phyloP scores from a whole-genome alignment of 2,888 invertebrate genomes.

The Melanostoma mellinum region DNA sequence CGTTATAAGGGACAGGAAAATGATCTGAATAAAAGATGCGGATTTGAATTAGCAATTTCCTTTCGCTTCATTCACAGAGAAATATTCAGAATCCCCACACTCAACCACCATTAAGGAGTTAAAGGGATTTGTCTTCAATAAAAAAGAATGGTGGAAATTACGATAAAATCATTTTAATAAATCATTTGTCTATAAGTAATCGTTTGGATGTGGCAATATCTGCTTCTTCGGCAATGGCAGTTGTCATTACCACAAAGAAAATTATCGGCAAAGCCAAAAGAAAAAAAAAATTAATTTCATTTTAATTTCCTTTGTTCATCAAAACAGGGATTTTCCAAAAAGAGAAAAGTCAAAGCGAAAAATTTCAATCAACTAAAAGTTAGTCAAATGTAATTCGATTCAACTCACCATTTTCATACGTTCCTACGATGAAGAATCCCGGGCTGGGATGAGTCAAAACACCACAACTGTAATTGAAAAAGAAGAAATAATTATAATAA shows the following conservation, averaged over 20 bases:
- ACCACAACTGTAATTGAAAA: conserved; percentile 44
- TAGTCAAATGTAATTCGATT: no score
- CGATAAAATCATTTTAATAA: conserved; percentile 53
- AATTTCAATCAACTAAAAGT: no score
- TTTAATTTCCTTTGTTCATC: no score
- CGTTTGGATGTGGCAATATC: conserved; percentile 4
- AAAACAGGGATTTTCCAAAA: no score
- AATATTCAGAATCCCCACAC: no score
- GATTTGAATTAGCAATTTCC: no score
- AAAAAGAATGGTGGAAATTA: conserved; percentile 38
- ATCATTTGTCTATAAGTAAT: conserved; percentile 35
- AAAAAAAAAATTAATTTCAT: background rate
- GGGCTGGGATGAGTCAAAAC: conserved; percentile 19
- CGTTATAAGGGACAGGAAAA: no score
- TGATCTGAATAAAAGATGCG: no score
- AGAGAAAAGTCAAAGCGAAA: no score
- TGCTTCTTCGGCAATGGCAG: background rate
- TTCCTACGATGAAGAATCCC: conserved; percentile 39
- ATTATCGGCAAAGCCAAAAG: background rate
- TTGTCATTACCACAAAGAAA: background rate
- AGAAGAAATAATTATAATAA: conserved; percentile 15
- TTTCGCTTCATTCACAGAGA: no score
- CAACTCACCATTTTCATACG: conserved; percentile 50
- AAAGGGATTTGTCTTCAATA: background rate
- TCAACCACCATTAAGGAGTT: no score